Evolutionary conservation across 2,113 vertebrate species (phyloP).

Genomic region (human): DNA sequence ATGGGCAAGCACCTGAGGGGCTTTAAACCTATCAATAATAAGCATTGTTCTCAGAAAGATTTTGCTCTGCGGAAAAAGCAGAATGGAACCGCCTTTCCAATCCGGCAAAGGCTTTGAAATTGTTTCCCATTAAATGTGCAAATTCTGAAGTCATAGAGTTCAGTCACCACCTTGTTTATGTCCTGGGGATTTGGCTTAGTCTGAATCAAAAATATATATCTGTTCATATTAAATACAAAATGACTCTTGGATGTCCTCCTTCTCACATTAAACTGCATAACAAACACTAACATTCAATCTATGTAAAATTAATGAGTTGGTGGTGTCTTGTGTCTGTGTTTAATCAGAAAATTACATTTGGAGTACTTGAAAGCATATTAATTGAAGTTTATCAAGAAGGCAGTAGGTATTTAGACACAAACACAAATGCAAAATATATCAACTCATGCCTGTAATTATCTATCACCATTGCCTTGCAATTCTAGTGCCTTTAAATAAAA

Average conservation of each 20-base stretch:
- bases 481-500: constrained; percentile 41
- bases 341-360: constrained; percentile 78
- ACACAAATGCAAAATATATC: constrained; percentile 62
- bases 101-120: constrained; percentile 61
- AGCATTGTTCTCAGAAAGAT: constrained; percentile 53
- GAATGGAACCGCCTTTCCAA: constrained; percentile 24
- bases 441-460: constrained; percentile 41
- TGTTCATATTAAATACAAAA: constrained; percentile 73
- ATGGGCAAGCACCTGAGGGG: constrained; percentile 54
- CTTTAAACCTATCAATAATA: constrained; percentile 68
- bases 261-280: constrained; percentile 66
- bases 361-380: constrained; percentile 68
- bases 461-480: not conserved
- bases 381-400: constrained; percentile 73
- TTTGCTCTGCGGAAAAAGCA: constrained; percentile 64
- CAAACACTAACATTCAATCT: constrained; percentile 82
- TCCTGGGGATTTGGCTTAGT: constrained; percentile 63
- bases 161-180: constrained; percentile 56
- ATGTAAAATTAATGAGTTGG: constrained; percentile 81
- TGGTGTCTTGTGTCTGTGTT: constrained; percentile 70
- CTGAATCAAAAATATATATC: constrained; percentile 68
- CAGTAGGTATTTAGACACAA: constrained; percentile 66
- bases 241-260: constrained; percentile 75
- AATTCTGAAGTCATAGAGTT: constrained; percentile 54
- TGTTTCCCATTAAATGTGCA: constrained; percentile 66